A percentile compares a stretch with the other conserved stretches of the same genome.
Conservation (phyloP, 2,113 vertebrate genomes). For the Ailurus styani region DNA sequence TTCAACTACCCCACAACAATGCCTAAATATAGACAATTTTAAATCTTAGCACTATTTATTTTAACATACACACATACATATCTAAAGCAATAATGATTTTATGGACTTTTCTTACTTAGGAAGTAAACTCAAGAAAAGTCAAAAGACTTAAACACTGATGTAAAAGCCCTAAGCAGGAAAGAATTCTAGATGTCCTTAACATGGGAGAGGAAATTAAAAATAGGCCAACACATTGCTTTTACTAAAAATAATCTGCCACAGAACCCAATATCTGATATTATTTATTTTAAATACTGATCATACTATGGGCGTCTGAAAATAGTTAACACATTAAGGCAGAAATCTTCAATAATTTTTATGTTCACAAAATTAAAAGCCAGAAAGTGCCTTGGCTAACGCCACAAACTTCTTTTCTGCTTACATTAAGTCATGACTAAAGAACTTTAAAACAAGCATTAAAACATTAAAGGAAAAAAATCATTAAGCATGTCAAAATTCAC, state of each 20-base stretch:
- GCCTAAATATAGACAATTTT: neutral
- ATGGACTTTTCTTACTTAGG: constrained; percentile 17
- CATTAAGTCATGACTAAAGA: neutral
- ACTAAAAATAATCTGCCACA: neutral
- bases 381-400: neutral
- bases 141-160: neutral
- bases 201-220: neutral
- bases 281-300: constrained; percentile 16
- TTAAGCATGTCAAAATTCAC: neutral
- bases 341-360: neutral
- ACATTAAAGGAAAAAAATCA: neutral
- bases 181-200: constrained; percentile 36
- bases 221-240: neutral
- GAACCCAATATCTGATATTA: neutral
- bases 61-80: neutral
- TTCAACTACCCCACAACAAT: neutral
- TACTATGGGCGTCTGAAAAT: neutral
- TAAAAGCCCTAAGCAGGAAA: neutral
- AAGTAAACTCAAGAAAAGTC: neutral
- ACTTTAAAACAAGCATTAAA: neutral
- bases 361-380: constrained; percentile 24
- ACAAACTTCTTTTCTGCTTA: constrained; percentile 15
- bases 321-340: constrained; percentile 5
- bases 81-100: neutral
- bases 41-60: neutral